A percentile compares a stretch with the other conserved stretches of the same genome.
These are phyloP conservation scores for Micromussa lordhowensis DNA, from an alignment of 92 coral and sea anemone genomes.

Conservation along the genomic window DNA sequence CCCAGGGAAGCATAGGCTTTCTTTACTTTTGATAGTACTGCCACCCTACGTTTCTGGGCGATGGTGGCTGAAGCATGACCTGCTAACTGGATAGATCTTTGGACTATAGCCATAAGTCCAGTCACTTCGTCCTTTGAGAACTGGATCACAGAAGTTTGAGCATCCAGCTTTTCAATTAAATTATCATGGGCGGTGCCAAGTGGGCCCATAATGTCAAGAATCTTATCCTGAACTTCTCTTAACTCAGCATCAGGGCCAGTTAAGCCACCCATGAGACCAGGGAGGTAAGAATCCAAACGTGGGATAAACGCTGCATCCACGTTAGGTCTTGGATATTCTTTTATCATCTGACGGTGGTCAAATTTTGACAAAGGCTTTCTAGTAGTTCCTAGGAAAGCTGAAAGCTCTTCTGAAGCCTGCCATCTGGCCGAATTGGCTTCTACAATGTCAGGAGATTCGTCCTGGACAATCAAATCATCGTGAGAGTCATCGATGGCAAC, in stretches of 20 bases:
- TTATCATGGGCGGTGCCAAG: no score
- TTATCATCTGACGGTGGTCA: constrained; percentile 39
- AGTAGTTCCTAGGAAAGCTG: constrained; percentile 22
- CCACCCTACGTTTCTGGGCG: constrained; percentile 37
- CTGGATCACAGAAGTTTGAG: no score
- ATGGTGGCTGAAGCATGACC: constrained; percentile 49
- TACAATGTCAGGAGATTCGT: background rate
- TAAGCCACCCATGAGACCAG: no score
- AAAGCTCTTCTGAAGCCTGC: constrained; percentile 32
- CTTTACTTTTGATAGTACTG: constrained; percentile 49
- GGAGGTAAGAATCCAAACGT: constrained; percentile 31
- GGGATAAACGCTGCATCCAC: constrained; percentile 58
- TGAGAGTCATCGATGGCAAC: background rate
- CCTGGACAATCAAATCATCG: background rate
- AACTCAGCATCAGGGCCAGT: no score
- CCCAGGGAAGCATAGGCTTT: constrained; percentile 49
- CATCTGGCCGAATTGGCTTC: constrained; percentile 18
- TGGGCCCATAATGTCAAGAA: no score
- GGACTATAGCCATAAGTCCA: no score
- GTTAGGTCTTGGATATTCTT: constrained; percentile 55
- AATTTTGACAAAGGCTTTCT: no score
- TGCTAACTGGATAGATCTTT: no score
- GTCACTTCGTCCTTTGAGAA: no score
- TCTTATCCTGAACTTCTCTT: no score
- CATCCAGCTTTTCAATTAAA: no score